phyloP scores from a whole-genome alignment of 1,140 invertebrate species.

The Sminthurides bifidus region DNA sequence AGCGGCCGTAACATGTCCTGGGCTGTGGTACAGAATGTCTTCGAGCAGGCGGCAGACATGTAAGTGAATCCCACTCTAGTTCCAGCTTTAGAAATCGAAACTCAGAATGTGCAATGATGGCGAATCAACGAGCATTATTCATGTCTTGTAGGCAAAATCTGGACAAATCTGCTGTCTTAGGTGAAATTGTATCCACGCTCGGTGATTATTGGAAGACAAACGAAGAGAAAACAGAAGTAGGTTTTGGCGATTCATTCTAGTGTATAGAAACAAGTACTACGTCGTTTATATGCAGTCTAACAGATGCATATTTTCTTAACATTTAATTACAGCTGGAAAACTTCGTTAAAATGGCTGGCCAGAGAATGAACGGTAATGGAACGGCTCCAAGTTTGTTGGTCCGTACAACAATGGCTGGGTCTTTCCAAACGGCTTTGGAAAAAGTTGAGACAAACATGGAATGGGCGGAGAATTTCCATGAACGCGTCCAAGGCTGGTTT shows the following conservation, averaged over 20 bases:
- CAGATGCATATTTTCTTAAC: no score
- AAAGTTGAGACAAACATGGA: background rate
- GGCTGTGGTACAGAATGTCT: background rate
- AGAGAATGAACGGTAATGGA: background rate
- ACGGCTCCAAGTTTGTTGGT: background rate
- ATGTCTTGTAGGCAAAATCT: background rate
- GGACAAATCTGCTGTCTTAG: background rate
- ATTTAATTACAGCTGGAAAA: background rate
- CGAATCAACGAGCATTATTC: background rate
- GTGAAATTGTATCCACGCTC: background rate
- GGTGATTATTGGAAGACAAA: background rate
- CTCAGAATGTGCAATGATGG: no score
- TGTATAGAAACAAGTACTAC: background rate
- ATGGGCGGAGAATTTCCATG: conserved; percentile 2
- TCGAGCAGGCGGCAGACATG: background rate
- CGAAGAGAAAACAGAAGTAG: background rate
- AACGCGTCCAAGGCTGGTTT: conserved; percentile 1
- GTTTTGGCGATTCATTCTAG: background rate
- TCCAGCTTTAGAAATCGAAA: no score
- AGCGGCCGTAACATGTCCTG: background rate
- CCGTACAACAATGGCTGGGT: background rate
- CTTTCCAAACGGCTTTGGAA: background rate
- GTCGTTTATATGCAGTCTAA: no score
- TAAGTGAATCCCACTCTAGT: background rate
- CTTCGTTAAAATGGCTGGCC: background rate